These are phyloP conservation scores for Rhodophaea formosa DNA, from an alignment of 2,888 invertebrate genomes.

Conservation along the genomic window DNA sequence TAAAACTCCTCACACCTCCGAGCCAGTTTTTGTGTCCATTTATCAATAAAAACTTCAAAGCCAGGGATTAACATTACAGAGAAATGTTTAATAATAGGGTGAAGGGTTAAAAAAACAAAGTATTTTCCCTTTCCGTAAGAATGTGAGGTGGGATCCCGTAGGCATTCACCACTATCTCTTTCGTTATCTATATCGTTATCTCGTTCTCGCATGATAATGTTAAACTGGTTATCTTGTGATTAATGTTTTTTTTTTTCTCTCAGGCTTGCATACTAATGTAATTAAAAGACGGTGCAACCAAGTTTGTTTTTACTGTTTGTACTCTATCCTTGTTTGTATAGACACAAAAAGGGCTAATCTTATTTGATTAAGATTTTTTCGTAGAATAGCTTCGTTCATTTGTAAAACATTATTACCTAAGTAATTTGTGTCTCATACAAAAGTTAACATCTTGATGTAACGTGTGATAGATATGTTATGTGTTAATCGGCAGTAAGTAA, in stretches of 20 bases:
- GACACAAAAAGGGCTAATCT: neutral
- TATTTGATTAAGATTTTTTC: constrained; percentile 9
- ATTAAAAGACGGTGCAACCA: constrained; percentile 43
- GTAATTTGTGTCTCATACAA: too few species aligned
- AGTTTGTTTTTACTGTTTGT: constrained; percentile 13
- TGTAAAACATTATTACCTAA: neutral
- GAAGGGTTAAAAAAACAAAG: constrained; percentile 43
- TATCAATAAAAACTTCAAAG: constrained; percentile 45
- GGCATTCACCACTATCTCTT: constrained; percentile 66
- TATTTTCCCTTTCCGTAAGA: constrained; percentile 65
- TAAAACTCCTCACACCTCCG: constrained; percentile 43
- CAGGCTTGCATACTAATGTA: constrained; percentile 52
- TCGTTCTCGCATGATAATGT: constrained; percentile 36
- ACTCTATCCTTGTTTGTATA: constrained; percentile 21
- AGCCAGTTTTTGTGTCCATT: constrained; percentile 36
- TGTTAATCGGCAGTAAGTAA: too few species aligned
- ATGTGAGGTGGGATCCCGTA: constrained; percentile 52
- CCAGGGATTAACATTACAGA: constrained; percentile 50
- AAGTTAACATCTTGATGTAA: too few species aligned
- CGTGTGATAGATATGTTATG: too few species aligned
- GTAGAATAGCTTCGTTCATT: neutral
- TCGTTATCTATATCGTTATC: constrained; percentile 40
- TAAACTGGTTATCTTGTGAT: constrained; percentile 68
- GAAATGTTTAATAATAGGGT: constrained; percentile 42
- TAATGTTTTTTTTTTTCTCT: constrained; percentile 54